Percentiles rank a stretch among this genome's conserved stretches.
phyloP scores from a whole-genome alignment of 1,140 invertebrate species.

The Leptestheria dahalacensis region DNA sequence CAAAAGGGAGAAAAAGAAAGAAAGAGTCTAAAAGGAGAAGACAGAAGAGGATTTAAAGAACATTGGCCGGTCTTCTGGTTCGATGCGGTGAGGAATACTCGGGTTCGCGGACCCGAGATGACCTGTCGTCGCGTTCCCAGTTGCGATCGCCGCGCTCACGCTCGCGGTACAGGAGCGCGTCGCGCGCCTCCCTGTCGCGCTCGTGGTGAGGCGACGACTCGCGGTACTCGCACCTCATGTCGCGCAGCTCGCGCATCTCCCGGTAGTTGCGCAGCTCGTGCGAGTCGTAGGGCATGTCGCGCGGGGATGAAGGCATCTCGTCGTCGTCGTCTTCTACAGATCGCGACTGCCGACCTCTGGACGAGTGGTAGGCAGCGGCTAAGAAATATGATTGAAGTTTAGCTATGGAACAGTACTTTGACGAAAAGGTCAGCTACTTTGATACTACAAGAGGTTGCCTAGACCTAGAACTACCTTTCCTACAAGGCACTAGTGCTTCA shows the following conservation, averaged over 20 bases:
- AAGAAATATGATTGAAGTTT: background rate
- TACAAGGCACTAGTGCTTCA: too few species aligned
- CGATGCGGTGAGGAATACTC: background rate
- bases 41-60: too few species aligned
- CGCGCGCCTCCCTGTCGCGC: background rate
- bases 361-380: constrained; percentile 4
- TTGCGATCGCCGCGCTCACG: background rate
- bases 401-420: background rate
- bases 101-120: background rate
- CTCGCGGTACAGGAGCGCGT: background rate
- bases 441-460: background rate
- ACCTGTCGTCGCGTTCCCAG: background rate
- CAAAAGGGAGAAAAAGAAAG: too few species aligned
- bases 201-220: constrained; percentile 2
- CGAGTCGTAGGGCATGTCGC: background rate
- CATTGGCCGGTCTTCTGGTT: background rate
- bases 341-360: constrained; percentile 5
- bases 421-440: background rate
- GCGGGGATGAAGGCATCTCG: background rate
- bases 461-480: background rate
- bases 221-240: background rate
- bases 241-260: constrained; percentile 9
- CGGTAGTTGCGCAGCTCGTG: constrained; percentile 6
- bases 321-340: constrained; percentile 1
- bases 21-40: too few species aligned